Percentiles rank a stretch among this genome's conserved stretches.
phyloP scores from a whole-genome alignment of 2,888 invertebrate genomes.

The Apoda limacodes region DNA sequence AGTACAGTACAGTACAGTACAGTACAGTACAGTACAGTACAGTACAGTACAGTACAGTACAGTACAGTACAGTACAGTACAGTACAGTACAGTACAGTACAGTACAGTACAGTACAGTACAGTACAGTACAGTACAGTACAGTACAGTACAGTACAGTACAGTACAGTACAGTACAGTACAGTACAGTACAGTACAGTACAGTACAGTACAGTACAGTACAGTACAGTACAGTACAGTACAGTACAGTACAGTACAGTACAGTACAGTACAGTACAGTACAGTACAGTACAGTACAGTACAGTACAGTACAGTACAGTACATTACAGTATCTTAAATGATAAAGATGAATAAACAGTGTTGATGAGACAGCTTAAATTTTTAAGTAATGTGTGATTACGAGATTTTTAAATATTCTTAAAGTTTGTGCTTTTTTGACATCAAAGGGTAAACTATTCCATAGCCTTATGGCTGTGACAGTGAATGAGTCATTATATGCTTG shows the following conservation, averaged over 20 bases:
- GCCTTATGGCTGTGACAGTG: too few relatives aligned
- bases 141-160: constrained; percentile 1
- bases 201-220: constrained; percentile 1
- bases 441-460: too few relatives aligned
- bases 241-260: constrained; percentile 1
- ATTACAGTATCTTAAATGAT: too few relatives aligned
- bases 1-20: constrained; percentile 1
- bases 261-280: constrained; percentile 1
- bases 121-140: constrained; percentile 2
- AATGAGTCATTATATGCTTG: too few relatives aligned
- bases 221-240: constrained; percentile 1
- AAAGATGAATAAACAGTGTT: too few relatives aligned
- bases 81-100: constrained; percentile 1
- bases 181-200: neutral
- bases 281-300: constrained; percentile 1
- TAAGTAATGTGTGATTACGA: too few relatives aligned
- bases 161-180: constrained; percentile 1
- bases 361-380: too few relatives aligned
- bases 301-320: neutral
- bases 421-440: too few relatives aligned
- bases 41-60: constrained; percentile 1
- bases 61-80: constrained; percentile 1
- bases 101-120: constrained; percentile 1
- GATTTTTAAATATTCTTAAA: too few relatives aligned
- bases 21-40: constrained; percentile 1